These are phyloP conservation scores for Eulimnadia texana DNA, from an alignment of 1,140 invertebrate genomes.

Conservation along the genomic window DNA sequence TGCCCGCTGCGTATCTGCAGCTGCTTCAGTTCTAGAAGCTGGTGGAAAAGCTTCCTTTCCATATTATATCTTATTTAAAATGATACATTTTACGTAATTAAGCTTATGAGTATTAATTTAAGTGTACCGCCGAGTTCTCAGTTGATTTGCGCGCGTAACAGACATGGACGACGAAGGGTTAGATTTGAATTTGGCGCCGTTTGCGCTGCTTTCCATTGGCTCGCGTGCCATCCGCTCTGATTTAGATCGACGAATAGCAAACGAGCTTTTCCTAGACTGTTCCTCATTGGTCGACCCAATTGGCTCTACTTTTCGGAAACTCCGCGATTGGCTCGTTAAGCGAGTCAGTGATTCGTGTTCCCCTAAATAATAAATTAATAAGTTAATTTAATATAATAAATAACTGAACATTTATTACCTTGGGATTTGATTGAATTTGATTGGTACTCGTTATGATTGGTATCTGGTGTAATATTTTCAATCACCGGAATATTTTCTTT, in stretches of 20 bases:
- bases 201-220: background rate
- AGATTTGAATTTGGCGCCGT: background rate
- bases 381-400: too few relatives aligned
- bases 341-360: background rate
- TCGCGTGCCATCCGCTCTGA: constrained; percentile 7
- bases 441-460: background rate
- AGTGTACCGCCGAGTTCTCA: constrained; percentile 3
- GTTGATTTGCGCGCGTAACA: background rate
- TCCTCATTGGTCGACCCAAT: background rate
- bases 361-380: too few relatives aligned
- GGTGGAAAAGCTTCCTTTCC: constrained; percentile 85
- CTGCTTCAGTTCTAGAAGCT: constrained; percentile 79
- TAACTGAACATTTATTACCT: too few relatives aligned
- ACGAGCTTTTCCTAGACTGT: background rate
- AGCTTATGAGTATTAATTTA: background rate
- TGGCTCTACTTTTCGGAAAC: background rate
- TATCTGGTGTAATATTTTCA: too few relatives aligned
- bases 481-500: too few relatives aligned
- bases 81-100: background rate
- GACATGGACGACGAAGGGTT: background rate
- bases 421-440: background rate
- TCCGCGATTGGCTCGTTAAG: background rate
- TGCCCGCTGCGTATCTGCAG: constrained; percentile 78
- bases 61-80: constrained; percentile 56
- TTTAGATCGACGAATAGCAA: constrained; percentile 10